Evolutionary conservation across 2,797 vertebrate genomes (phyloP).

Genomic region (Poecilia gillii): DNA sequence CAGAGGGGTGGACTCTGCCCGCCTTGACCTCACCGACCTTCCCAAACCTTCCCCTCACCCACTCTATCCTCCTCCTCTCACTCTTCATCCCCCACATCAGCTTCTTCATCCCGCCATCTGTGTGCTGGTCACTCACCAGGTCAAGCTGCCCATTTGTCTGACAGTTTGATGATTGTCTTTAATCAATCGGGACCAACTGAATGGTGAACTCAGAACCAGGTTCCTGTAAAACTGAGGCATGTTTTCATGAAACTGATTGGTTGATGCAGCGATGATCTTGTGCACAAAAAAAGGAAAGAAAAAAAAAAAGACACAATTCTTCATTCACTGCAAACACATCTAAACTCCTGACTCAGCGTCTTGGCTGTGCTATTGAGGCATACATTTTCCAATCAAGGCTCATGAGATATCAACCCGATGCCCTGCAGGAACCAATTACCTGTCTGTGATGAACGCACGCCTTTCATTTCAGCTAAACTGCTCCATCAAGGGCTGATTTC

Average conservation of each 20-base stretch:
- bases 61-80: slow-evolving; percentile 27
- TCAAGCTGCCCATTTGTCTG: slow-evolving; percentile 36
- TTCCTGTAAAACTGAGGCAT: not conserved
- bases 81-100: slow-evolving; percentile 46
- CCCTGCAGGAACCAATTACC: slow-evolving; percentile 63
- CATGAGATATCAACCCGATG: slow-evolving; percentile 20
- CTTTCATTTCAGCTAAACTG: slow-evolving; percentile 43
- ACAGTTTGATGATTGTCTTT: slow-evolving; percentile 6
- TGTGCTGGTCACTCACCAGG: slow-evolving; percentile 32
- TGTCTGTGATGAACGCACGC: slow-evolving; percentile 36
- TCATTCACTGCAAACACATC: not conserved
- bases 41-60: slow-evolving; percentile 38
- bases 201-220: not conserved
- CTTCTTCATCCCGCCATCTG: slow-evolving; percentile 37
- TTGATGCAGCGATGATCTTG: not conserved
- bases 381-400: slow-evolving; percentile 75
- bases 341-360: slow-evolving; percentile 66
- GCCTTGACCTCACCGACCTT: slow-evolving; percentile 74
- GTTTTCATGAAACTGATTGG: not conserved
- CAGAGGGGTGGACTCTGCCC: slow-evolving; percentile 70
- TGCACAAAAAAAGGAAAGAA: not conserved
- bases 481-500: slow-evolving; percentile 20
- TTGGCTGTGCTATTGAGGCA: slow-evolving; percentile 63
- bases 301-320: not conserved
- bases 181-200: not conserved